Evolutionary conservation across 2,888 invertebrate genomes (phyloP).

Genomic region (Minunthozetes semirufus): DNA sequence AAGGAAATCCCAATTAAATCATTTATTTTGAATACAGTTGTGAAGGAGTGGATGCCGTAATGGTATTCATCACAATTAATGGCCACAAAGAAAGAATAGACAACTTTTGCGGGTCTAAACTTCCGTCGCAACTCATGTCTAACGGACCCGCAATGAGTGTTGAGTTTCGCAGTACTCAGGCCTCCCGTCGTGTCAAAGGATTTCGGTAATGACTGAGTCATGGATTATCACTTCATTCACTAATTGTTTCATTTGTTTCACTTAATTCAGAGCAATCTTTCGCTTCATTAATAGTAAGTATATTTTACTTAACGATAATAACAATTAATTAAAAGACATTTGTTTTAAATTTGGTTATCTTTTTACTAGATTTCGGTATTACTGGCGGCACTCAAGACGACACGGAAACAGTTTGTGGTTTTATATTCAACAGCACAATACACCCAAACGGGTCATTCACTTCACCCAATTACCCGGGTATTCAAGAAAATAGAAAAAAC

Average conservation of each 20-base stretch:
- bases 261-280: constrained; percentile 2
- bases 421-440: constrained; percentile 75
- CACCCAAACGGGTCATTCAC: constrained; percentile 68
- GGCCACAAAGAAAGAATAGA: constrained; percentile 78
- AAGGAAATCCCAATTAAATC: too few relatives aligned
- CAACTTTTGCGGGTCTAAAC: constrained; percentile 71
- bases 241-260: not conserved
- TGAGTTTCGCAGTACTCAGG: constrained; percentile 51
- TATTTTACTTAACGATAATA: not conserved
- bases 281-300: constrained; percentile 23
- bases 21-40: constrained; percentile 55
- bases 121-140: constrained; percentile 87
- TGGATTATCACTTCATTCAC: not conserved
- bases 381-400: constrained; percentile 16
- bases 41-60: constrained; percentile 67
- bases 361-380: constrained; percentile 4
- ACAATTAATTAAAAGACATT: too few relatives aligned
- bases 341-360: too few relatives aligned
- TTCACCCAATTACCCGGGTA: constrained; percentile 77
- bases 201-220: not conserved
- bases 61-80: constrained; percentile 72
- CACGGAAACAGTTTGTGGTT: constrained; percentile 58
- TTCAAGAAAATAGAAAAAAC: constrained; percentile 43
- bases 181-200: not conserved
- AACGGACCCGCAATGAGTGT: constrained; percentile 76